Base-by-base conservation (phyloP, 2,888 invertebrate genomes). In the Odontothrips loti region DNA sequence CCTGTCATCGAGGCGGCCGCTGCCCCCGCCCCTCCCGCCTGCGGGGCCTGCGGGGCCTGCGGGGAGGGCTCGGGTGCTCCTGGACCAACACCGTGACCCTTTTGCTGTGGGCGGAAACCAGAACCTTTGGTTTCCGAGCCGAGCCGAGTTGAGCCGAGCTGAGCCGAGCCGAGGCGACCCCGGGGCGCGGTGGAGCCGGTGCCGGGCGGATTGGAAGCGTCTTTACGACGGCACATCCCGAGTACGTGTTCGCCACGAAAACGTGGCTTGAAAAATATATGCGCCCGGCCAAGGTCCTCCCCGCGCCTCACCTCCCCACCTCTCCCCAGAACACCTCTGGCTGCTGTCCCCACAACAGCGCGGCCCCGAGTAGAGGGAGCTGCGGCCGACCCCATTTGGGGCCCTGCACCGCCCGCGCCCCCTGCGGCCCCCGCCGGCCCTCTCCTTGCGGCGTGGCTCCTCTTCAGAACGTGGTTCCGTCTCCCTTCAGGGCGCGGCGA, bases 181-280 rank as follows among this genome's bases (percentile, higher is more conserved):
- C 34, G 34, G 34, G 34, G 34, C 34, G 34, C 34, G 23, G 68
- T 9, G 23, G 23, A 23, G 68, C 23, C 68, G 23, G n/a, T 43
- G 68, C 23, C 68, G 12, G 68, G 68, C 27, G 68, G 68, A 75
- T 75, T 75, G 68, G 68, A 75, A 75, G 68, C 68, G 68, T 75
- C 68, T 75, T 75, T 75, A 75, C 68, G 68, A 75, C 68, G 12
- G 68, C 34, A 43, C 34, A 43, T 43, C 23, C 68, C 68, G 23
- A 27, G 23, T 75, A 75, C 68, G 68, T 75, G 68, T 75, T 75
- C 68, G 23, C 68, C 27, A 27, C 68, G 68, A 75, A 75, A 75
- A 75, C 68, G 68, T 75, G 68, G 68, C 68, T 12, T 75, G 68
- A 75, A 75, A 75, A 75, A 75, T 75, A 75, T 75, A 75, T 75